Evolutionary conservation across 35 echinoderm and acorn worm species (phyloP).

Genomic region (Lytechinus pictus): DNA sequence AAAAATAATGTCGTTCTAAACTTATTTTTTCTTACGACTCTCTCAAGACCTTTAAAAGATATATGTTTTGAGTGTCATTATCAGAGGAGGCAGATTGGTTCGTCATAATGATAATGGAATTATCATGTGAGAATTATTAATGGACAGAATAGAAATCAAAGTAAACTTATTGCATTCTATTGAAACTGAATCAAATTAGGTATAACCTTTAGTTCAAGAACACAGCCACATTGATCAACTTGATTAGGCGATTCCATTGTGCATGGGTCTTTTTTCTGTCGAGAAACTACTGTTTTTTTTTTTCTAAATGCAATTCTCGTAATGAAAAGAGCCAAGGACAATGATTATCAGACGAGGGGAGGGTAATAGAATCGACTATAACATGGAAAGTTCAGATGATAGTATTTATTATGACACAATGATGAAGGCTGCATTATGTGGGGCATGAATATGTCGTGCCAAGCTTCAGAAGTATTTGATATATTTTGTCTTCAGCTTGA

Average conservation of each 20-base stretch:
- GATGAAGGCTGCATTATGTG: background rate
- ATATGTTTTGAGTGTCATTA: too few relatives aligned
- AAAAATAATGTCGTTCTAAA: too few relatives aligned
- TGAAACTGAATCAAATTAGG: background rate
- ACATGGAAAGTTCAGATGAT: background rate
- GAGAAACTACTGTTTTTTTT: background rate
- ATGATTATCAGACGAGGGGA: background rate
- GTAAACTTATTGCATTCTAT: background rate
- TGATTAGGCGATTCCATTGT: background rate
- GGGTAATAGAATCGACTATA: background rate
- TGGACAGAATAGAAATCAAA: too few relatives aligned
- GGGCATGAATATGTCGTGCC: background rate
- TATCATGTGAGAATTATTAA: too few relatives aligned
- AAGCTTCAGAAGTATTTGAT: background rate
- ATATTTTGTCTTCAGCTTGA: background rate
- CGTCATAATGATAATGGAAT: too few relatives aligned
- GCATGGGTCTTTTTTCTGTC: background rate
- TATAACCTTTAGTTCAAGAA: background rate
- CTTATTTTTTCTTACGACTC: too few relatives aligned
- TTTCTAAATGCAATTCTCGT: background rate
- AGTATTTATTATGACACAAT: conserved; percentile 3
- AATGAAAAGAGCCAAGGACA: conserved; percentile 18
- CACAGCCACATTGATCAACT: background rate
- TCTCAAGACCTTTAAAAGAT: too few relatives aligned
- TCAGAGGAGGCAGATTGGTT: too few relatives aligned